Base-by-base conservation (phyloP, 2,888 invertebrate species). In the Lepidochrysops patricia region DNA sequence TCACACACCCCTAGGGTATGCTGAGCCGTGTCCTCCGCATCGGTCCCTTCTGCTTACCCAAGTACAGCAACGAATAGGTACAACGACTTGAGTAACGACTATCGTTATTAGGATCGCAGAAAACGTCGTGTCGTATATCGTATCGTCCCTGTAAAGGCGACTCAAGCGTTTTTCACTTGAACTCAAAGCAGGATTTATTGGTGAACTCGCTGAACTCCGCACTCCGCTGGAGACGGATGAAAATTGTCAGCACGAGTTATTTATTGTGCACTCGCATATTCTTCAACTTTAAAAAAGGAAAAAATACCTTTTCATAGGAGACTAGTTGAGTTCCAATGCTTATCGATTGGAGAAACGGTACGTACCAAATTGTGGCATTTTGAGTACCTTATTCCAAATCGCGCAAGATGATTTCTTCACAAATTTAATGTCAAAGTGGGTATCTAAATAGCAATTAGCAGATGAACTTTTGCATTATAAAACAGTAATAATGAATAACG, bases 131-230 rank as follows among this genome's bases (percentile, higher is more conserved):
- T 61, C 57, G 58, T 34, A 23, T 15, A 56, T 43, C 61, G 60
- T 58, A 9, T 34, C 64, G 35, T 35, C 6, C 13, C 6, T 13
- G 6, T 15, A 58, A 64, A 65, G 66, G 60, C 68, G 63, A 65
- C 63, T 62, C 64, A 62, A 66, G 63, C 72, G 67, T 81, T 82
- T 74, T 84, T 84, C 83, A 84, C 83, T 84, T 80, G 80, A 72
- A 73, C 78, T 72, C 64, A 56, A 64, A 67, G 63, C 61, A 64
- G 70, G 77, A 84, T 83, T 84, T 84, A 85, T 84, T 66, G 79
- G 68, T 48, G 60, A 82, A 83, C 73, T 61, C 58, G 43, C 58
- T 61, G 66, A 70, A 72, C 70, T 70, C 69, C 62, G 58, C 63
- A 63, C 67, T 43, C 43, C 19, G 70, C 65, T 69, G 67, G 63